Base-by-base conservation (phyloP, 2,797 vertebrate species). In the Siniperca scherzeri region DNA sequence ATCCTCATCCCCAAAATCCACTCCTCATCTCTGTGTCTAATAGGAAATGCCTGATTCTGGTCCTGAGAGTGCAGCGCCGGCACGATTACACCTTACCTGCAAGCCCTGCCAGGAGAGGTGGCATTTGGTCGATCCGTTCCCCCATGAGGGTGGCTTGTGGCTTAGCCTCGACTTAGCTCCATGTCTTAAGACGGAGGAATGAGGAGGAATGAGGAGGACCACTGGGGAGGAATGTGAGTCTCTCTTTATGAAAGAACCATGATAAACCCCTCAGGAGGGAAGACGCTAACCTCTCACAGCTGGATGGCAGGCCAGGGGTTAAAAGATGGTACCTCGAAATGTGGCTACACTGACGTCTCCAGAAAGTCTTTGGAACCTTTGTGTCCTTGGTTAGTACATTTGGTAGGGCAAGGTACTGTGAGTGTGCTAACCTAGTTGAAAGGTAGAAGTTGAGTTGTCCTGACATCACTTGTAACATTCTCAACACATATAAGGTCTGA, bases 1-100 rank as follows among this genome's bases (percentile, higher is more conserved):
- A 91, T 93, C 90, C 93, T 89, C 78, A 85, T 83, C 82, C 61
- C 53, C 90, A 81, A 94, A 94, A 93, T 91, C 92, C 90, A 90
- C 91, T 92, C 90, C 91, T 95, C 94, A 94, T 94, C 94, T 92
- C 95, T 94, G 95, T 95, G 95, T 96, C 95, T 94, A 95, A 96
- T 94, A 95, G 93, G 81, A 94, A 96, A 91, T 94, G 94, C 94
- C 95, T 94, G 93, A 88, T 94, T 89, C 92, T 96, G 95, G 95
- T 95, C 90, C 80, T 72, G 80, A 78, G 91, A 92, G 91, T 69
- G 89, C 95, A 93, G 93, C 81, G 59, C 88, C 78, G 75, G 95
- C 94, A 88, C 65, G 94, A 96, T 96, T 95, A 94, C 92, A 93
- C 94, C 90, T 95, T 92, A 96, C 95, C 93, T 95, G 91, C 81